Percentiles rank a stretch among this genome's conserved stretches.
Conservation (phyloP, 1,140 invertebrate genomes). For the Meloidogyne hapla region DNA sequence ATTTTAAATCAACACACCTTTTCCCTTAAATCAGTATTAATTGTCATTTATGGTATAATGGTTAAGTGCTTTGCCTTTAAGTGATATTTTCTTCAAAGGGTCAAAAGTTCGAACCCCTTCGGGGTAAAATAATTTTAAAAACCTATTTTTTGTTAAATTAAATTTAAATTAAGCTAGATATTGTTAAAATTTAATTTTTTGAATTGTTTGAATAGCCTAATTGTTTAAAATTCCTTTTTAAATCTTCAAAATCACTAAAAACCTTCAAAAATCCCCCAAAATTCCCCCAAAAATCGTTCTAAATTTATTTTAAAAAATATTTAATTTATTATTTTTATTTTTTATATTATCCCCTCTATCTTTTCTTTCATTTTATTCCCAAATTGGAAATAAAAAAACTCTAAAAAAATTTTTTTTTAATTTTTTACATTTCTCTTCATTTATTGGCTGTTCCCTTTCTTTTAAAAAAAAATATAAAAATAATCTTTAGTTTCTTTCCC, state of each 20-base stretch:
- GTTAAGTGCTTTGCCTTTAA: background rate
- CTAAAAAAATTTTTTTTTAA: background rate
- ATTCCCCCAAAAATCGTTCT: no score
- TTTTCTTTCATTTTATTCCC: background rate
- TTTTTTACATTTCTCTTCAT: background rate
- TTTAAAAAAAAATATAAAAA: background rate
- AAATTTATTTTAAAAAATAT: no score
- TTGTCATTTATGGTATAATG: background rate
- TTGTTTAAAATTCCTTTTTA: no score
- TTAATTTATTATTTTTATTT: background rate
- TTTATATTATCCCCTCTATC: background rate
- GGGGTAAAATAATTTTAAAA: background rate
- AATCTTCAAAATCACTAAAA: no score
- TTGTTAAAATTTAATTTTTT: background rate
- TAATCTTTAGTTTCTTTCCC: background rate
- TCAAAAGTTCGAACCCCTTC: background rate
- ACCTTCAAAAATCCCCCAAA: no score
- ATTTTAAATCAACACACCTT: background rate
- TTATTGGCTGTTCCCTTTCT: background rate
- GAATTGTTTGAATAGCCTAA: background rate
- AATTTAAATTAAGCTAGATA: background rate
- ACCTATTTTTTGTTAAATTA: background rate
- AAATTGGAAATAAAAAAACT: background rate
- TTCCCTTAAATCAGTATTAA: background rate
- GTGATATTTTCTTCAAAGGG: background rate